A percentile compares a stretch with the other conserved stretches of the same genome.
These are phyloP conservation scores for Philaethria dido DNA, from an alignment of 2,888 invertebrate species.

Conservation along the genomic window DNA sequence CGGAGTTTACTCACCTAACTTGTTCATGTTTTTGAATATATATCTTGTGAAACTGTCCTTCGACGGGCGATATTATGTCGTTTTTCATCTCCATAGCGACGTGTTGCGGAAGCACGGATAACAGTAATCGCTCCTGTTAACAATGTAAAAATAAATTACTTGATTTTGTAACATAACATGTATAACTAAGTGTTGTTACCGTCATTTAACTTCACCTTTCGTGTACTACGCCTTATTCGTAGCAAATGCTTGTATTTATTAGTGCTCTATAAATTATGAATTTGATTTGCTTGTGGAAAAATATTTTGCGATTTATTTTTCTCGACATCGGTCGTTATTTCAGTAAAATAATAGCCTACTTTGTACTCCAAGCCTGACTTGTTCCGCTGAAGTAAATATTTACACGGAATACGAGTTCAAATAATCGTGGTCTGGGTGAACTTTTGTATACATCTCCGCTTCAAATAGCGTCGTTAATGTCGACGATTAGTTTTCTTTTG, in stretches of 20 bases:
- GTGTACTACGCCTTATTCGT: neutral
- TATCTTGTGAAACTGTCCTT: slow-evolving; percentile 96
- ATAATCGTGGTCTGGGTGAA: slow-evolving; percentile 30
- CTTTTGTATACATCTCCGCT: slow-evolving; percentile 26
- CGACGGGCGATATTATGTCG: slow-evolving; percentile 94
- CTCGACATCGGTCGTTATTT: slow-evolving; percentile 20
- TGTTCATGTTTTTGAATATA: slow-evolving; percentile 97
- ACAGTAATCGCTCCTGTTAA: slow-evolving; percentile 90
- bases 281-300: slow-evolving; percentile 16
- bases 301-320: slow-evolving; percentile 2
- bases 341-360: slow-evolving; percentile 34
- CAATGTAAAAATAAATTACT: slow-evolving; percentile 17
- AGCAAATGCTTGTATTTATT: neutral
- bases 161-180: neutral
- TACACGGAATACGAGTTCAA: slow-evolving; percentile 30
- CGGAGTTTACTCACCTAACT: slow-evolving; percentile 87
- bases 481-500: slow-evolving; percentile 14
- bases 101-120: slow-evolving; percentile 95
- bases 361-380: slow-evolving; percentile 21
- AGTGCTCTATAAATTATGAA: slow-evolving; percentile 3
- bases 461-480: slow-evolving; percentile 18
- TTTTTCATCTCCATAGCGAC: slow-evolving; percentile 97
- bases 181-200: neutral
- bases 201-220: neutral
- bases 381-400: slow-evolving; percentile 34